Base-by-base conservation (phyloP, 2,888 invertebrate genomes). In the Ornithoptera alexandrae region DNA sequence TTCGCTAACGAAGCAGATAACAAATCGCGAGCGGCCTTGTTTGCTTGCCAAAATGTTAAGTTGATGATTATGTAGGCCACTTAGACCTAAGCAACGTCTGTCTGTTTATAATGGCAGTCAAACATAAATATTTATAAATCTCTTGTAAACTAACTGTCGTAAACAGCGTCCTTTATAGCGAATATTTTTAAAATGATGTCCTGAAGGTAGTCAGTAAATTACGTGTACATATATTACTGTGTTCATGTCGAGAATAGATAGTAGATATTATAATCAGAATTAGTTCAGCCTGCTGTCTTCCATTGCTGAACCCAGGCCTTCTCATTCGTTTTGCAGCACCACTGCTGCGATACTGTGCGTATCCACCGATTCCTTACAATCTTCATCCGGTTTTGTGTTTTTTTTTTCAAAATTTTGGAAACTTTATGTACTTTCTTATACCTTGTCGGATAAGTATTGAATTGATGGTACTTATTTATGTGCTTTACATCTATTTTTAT, bases 11-110 rank as follows among this genome's bases (percentile, higher is more conserved):
- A 36, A 64, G 42, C 36, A 61, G 50, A 71, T 71, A 46, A 65
- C 67, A 71, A 65, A 71, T 71, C 61, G 57, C 60, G 10, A 62
- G 57, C 64, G 65, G 64, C 70, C 67, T 67, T 67, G 70, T 71
- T 57, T 46, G 61, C 61, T 71, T 71, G 70, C 70, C 70, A 71
- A 71, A 71, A 67, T 68, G 67, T 70, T 67, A 67, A 64, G 64
- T 65, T 46, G 46, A 60, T 57, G 63, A 61, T 46, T 71, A 71
- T 64, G 65, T 71, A 46, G 67, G 70, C 65, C 70, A 65, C n/a
- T 58, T 57, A 64, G 57, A 70, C 42, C 63, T 63, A 64, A 60
- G 8, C 58, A 59, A 68, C 24, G 56, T 59, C 24, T 30, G 30
- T 42, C 50, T 24, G 56, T 60, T 61, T 67, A 70, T 70, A 30